These are phyloP conservation scores for Toxotes lorentzi DNA, from an alignment of 2,797 vertebrate species.

Conservation along the genomic window DNA sequence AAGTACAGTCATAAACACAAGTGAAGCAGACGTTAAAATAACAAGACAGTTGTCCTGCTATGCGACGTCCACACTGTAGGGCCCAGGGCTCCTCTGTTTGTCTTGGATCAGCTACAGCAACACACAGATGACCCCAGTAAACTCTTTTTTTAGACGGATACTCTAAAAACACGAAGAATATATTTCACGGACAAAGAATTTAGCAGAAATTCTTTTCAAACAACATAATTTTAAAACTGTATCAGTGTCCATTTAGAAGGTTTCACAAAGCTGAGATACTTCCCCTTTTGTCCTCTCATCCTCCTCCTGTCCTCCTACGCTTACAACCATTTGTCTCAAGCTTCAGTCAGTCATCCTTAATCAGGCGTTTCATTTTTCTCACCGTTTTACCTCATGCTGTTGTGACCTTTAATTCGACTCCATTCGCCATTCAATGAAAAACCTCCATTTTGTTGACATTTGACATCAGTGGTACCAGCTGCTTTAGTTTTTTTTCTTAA, in stretches of 20 bases:
- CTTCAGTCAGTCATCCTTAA: neutral
- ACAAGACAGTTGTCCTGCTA: constrained; percentile 54
- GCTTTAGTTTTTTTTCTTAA: too few species aligned
- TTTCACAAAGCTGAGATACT: constrained; percentile 48
- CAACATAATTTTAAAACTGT: neutral
- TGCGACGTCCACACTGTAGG: constrained; percentile 16
- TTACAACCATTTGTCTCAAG: neutral
- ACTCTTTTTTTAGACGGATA: constrained; percentile 15
- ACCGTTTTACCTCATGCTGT: too few species aligned
- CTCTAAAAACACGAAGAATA: neutral
- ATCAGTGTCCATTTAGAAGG: constrained; percentile 25
- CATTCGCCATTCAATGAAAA: too few species aligned
- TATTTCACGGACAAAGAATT: neutral
- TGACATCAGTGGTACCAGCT: neutral
- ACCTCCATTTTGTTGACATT: neutral
- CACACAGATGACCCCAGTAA: constrained; percentile 54
- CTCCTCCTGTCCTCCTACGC: neutral
- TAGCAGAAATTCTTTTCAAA: neutral
- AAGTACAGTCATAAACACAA: constrained; percentile 43
- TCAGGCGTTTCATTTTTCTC: too few species aligned
- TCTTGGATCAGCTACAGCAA: constrained; percentile 64
- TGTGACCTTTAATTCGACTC: too few species aligned
- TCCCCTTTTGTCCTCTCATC: constrained; percentile 27
- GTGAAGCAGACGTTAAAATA: constrained; percentile 49
- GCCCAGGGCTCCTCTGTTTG: constrained; percentile 48